Evolutionary conservation across 2,888 invertebrate genomes (phyloP).

Genomic region (Cosmia pyralina): DNA sequence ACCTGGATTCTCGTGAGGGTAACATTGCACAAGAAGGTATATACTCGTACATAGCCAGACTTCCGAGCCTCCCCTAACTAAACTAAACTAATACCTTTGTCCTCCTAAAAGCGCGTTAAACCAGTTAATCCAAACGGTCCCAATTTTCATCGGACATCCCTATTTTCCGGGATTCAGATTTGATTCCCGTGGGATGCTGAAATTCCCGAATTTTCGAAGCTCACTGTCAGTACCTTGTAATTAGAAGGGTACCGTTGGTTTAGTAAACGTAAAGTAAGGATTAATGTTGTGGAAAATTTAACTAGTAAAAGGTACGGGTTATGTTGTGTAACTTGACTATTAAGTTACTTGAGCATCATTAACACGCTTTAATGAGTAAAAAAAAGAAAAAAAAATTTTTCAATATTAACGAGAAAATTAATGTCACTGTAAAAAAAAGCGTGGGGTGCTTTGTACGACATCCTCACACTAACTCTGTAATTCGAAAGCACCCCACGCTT

Average conservation of each 20-base stretch:
- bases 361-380: too few relatives aligned
- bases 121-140: constrained; percentile 44
- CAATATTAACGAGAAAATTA: too few relatives aligned
- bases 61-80: neutral
- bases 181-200: constrained; percentile 19
- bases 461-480: too few relatives aligned
- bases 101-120: constrained; percentile 41
- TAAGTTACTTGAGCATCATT: too few relatives aligned
- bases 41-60: neutral
- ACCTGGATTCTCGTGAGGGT: constrained; percentile 6
- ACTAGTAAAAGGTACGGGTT: neutral
- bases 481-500: too few relatives aligned
- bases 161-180: constrained; percentile 38
- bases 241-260: neutral
- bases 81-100: constrained; percentile 9
- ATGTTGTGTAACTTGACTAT: neutral
- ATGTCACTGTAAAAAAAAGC: too few relatives aligned
- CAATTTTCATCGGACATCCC: constrained; percentile 44
- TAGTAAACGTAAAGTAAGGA: constrained; percentile 18
- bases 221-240: too few relatives aligned
- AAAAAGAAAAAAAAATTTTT: too few relatives aligned
- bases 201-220: constrained; percentile 36
- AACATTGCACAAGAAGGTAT: constrained; percentile 10
- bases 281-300: constrained; percentile 18
- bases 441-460: too few relatives aligned